These are phyloP conservation scores for Sogatella furcifera DNA, from an alignment of 1,140 invertebrate species.

Conservation along the genomic window DNA sequence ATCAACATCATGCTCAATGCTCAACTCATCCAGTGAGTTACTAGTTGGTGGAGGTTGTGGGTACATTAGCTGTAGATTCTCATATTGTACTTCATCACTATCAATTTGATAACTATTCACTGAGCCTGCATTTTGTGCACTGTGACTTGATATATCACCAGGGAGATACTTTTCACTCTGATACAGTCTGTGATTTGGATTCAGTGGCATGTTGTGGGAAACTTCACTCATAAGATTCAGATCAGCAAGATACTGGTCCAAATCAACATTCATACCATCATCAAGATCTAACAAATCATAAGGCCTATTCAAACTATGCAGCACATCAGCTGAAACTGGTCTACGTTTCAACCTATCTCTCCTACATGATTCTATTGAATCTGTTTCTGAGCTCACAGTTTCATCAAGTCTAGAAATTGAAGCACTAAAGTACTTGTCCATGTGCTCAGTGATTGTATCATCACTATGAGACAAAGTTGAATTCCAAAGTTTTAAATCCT, in stretches of 20 bases:
- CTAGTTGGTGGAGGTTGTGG: slow-evolving; percentile 17
- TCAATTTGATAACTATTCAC: background rate
- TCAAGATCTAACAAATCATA: slow-evolving; percentile 11
- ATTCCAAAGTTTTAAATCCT: slow-evolving; percentile 27
- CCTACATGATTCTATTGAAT: slow-evolving; percentile 21
- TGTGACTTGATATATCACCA: background rate
- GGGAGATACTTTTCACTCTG: slow-evolving; percentile 1
- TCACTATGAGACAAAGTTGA: slow-evolving; percentile 2
- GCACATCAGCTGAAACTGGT: slow-evolving; percentile 52
- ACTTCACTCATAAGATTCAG: slow-evolving; percentile 40
- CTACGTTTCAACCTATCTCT: slow-evolving; percentile 46
- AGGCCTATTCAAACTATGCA: slow-evolving; percentile 32
- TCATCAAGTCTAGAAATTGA: slow-evolving; percentile 11
- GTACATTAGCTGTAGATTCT: slow-evolving; percentile 24
- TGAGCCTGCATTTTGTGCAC: background rate
- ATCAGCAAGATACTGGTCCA: slow-evolving; percentile 53
- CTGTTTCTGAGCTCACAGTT: slow-evolving; percentile 24
- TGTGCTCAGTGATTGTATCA: slow-evolving; percentile 17
- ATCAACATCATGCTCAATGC: background rate
- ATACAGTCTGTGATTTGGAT: slow-evolving; percentile 10
- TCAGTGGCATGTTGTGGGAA: slow-evolving; percentile 30
- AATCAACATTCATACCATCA: slow-evolving; percentile 41
- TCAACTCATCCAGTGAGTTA: background rate
- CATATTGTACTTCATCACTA: slow-evolving; percentile 28
- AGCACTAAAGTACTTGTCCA: slow-evolving; percentile 16